phyloP scores from a whole-genome alignment of 2,113 vertebrate species.

The Tachycineta bicolor region DNA sequence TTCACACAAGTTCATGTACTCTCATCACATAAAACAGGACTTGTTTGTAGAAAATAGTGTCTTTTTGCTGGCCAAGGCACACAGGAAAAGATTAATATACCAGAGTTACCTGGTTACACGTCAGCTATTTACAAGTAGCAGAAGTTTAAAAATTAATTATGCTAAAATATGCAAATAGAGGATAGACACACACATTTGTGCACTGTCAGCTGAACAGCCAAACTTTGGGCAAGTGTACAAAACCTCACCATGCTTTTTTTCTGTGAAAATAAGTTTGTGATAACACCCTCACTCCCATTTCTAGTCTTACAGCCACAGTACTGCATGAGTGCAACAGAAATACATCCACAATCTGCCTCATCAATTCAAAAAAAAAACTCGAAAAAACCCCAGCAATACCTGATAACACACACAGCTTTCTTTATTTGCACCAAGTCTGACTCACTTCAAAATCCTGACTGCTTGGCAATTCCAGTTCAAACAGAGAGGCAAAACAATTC shows the following conservation, averaged over 20 bases:
- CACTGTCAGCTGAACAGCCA: background rate
- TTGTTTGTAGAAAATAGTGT: background rate
- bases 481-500: background rate
- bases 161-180: background rate
- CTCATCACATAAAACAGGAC: background rate
- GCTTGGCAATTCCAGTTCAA: background rate
- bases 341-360: background rate
- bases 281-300: background rate
- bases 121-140: background rate
- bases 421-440: background rate
- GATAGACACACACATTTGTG: fast-evolving
- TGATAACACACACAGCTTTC: background rate
- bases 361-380: background rate
- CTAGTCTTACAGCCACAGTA: background rate
- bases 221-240: background rate
- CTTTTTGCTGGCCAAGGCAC: background rate
- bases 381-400: background rate
- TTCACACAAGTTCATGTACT: background rate
- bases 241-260: background rate
- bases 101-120: background rate
- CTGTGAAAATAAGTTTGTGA: background rate
- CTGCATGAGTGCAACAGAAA: background rate
- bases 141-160: background rate
- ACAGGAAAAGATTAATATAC: background rate
- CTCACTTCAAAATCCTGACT: background rate